These are phyloP conservation scores for Conomelus anceps DNA, from an alignment of 2,888 invertebrate genomes.

Conservation along the genomic window DNA sequence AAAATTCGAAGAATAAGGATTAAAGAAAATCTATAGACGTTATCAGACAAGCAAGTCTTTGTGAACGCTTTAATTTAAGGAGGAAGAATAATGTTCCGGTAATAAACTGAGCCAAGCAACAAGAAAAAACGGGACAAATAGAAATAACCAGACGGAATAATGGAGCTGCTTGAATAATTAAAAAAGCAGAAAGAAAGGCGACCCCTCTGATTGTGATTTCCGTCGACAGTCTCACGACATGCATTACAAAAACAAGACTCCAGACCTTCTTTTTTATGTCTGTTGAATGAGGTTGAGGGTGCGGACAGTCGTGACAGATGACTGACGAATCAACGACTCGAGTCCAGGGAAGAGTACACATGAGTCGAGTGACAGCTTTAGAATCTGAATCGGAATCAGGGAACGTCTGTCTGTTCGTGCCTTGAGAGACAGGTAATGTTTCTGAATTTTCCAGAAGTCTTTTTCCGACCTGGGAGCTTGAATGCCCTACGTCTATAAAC, in stretches of 20 bases:
- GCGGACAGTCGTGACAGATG: background rate
- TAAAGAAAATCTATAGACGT: no score
- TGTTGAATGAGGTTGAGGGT: background rate
- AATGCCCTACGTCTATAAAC: background rate
- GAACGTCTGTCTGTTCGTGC: no score
- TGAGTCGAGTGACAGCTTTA: background rate
- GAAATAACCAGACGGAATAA: background rate
- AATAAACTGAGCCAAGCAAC: background rate
- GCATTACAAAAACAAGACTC: background rate
- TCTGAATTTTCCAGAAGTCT: background rate
- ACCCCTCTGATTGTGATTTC: background rate
- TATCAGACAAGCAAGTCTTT: no score
- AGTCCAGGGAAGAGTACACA: background rate
- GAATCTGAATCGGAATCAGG: background rate
- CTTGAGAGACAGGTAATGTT: background rate
- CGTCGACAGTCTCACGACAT: background rate
- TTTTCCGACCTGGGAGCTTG: background rate
- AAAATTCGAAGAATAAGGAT: no score
- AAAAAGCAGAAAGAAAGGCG: background rate
- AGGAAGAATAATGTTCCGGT: background rate
- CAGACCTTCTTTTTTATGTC: background rate
- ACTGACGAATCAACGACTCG: background rate
- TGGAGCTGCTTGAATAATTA: background rate
- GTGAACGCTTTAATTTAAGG: background rate
- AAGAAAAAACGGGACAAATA: background rate